These are phyloP conservation scores for Caprella mutica DNA, from an alignment of 2,888 invertebrate species.

Conservation along the genomic window DNA sequence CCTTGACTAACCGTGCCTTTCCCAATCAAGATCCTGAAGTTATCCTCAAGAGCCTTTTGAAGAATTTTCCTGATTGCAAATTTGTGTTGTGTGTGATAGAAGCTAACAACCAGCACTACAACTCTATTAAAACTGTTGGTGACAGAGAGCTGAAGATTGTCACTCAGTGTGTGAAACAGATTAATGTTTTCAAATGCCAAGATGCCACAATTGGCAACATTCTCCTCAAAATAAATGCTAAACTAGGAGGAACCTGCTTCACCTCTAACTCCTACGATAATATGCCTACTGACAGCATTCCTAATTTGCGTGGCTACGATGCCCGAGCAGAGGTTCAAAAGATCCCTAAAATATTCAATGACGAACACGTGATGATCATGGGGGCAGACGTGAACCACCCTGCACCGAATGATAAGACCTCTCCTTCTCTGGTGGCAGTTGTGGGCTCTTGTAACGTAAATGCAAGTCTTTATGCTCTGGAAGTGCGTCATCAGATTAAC, in stretches of 20 bases:
- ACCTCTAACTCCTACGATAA: no score
- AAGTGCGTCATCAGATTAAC: slow-evolving; percentile 62
- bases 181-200: slow-evolving; percentile 39
- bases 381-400: slow-evolving; percentile 93
- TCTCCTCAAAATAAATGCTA: slow-evolving; percentile 56
- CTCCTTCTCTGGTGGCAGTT: slow-evolving; percentile 51
- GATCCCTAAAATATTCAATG: no score
- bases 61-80: slow-evolving; percentile 41
- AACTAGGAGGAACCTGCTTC: slow-evolving; percentile 67
- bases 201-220: slow-evolving; percentile 57
- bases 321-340: no score
- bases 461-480: slow-evolving; percentile 44
- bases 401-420: slow-evolving; percentile 59
- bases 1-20: no score
- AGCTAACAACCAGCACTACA: no score
- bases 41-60: slow-evolving; percentile 49
- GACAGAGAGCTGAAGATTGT: slow-evolving; percentile 38
- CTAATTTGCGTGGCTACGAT: no score
- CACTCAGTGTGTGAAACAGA: slow-evolving; percentile 41
- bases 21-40: slow-evolving; percentile 71
- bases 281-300: no score
- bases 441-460: slow-evolving; percentile 38
- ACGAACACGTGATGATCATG: slow-evolving; percentile 55
- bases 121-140: slow-evolving; percentile 40
- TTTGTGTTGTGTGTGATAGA: slow-evolving; percentile 43